These are phyloP conservation scores for Amphiura filiformis DNA, from an alignment of 35 echinoderm and acorn worm species.

Conservation along the genomic window DNA sequence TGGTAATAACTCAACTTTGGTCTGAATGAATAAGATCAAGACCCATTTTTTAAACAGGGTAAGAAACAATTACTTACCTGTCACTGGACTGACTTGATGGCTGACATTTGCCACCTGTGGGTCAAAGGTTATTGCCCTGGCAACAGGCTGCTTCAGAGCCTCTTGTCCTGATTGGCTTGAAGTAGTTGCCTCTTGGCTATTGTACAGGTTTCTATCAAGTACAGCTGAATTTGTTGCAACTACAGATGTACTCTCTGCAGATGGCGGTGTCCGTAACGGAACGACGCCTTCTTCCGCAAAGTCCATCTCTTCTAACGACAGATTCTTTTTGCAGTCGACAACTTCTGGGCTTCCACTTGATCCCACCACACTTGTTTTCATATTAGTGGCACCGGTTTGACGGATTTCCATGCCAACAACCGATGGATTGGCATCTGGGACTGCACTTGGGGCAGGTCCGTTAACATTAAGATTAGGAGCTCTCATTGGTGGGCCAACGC, in stretches of 20 bases:
- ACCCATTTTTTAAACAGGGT: not conserved
- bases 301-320: not conserved
- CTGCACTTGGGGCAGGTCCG: too few relatives aligned
- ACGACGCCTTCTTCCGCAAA: slow-evolving; percentile 36
- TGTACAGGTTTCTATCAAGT: not conserved
- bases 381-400: not conserved
- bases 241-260: not conserved
- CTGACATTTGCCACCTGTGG: not conserved
- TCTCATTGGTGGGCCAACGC: not conserved
- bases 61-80: slow-evolving; percentile 30
- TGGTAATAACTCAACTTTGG: too few relatives aligned
- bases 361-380: not conserved
- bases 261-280: slow-evolving; percentile 9
- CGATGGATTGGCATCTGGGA: too few relatives aligned
- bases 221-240: not conserved
- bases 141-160: slow-evolving; percentile 15
- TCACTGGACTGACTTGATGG: slow-evolving; percentile 46
- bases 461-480: not conserved
- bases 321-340: not conserved
- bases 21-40: too few relatives aligned
- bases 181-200: not conserved
- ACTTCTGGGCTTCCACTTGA: not conserved
- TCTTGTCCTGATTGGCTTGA: not conserved
- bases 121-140: slow-evolving; percentile 58
- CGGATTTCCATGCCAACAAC: too few relatives aligned